Evolutionary conservation across 2,113 vertebrate genomes (phyloP).

Genomic region (Channa maculata): DNA sequence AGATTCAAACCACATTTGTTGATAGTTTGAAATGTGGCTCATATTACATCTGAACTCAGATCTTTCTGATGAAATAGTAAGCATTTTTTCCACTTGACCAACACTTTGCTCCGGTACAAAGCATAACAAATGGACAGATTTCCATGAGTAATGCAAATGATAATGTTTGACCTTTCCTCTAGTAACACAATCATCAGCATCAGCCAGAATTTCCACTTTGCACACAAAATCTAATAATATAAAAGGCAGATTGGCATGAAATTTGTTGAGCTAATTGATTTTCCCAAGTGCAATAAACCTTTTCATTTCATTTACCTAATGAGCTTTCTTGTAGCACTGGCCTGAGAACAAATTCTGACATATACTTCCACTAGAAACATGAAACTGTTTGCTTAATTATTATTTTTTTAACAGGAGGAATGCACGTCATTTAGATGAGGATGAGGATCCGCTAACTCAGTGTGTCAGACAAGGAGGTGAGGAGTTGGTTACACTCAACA

Average conservation of each 20-base stretch:
- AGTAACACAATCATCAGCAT: not conserved
- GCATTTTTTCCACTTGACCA: constrained; percentile 36
- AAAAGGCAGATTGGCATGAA: not conserved
- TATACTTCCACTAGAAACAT: not conserved
- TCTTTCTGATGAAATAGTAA: constrained; percentile 20
- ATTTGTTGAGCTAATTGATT: constrained; percentile 7
- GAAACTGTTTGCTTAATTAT: not conserved
- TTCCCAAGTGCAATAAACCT: not conserved
- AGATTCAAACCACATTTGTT: constrained; percentile 34
- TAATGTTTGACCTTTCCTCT: constrained; percentile 10
- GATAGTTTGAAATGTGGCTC: constrained; percentile 25
- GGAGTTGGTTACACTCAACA: constrained; percentile 25
- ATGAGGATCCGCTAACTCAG: constrained; percentile 83
- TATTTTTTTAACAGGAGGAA: constrained; percentile 78
- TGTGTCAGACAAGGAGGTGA: constrained; percentile 87
- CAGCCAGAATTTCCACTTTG: not conserved
- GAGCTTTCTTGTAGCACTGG: constrained; percentile 3
- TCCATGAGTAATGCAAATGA: not conserved
- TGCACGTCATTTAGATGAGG: constrained; percentile 82
- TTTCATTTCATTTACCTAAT: not conserved
- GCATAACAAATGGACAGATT: not conserved
- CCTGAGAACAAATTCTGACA: not conserved
- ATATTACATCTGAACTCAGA: constrained; percentile 16
- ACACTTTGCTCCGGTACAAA: constrained; percentile 8
- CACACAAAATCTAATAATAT: constrained; percentile 7